Evolutionary conservation across 92 coral and sea anemone species (phyloP).

Genomic region (Palythoa heliodiscus): DNA sequence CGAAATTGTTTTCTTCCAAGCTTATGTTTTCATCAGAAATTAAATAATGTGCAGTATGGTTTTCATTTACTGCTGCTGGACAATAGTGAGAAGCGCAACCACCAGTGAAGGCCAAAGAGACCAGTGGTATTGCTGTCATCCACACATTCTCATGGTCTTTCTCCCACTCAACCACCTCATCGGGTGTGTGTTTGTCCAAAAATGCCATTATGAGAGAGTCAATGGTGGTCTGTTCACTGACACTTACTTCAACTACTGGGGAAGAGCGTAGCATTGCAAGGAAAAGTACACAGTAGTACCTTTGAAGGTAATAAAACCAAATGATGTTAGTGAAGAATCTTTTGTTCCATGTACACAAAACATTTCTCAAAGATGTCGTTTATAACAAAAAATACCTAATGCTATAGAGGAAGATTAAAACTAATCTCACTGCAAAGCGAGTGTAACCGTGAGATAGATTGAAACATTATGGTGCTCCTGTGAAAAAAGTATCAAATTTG

Average conservation of each 20-base stretch:
- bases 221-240: not conserved
- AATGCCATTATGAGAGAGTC: not conserved
- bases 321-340: not conserved
- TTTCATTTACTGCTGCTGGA: not conserved
- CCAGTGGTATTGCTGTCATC: constrained; percentile 14
- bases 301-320: not conserved
- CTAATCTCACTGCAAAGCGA: no score
- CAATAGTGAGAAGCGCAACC: not conserved
- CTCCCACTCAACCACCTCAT: constrained; percentile 10
- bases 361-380: not conserved
- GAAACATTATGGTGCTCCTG: no score
- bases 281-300: constrained; percentile 19
- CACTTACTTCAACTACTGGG: constrained; percentile 8
- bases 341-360: not conserved
- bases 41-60: not conserved
- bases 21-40: not conserved
- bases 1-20: not conserved
- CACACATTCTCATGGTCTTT: not conserved
- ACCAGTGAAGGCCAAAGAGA: constrained; percentile 5
- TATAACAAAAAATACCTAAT: not conserved
- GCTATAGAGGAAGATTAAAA: no score
- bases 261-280: constrained; percentile 17
- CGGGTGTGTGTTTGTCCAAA: constrained; percentile 24
- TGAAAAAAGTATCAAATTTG: no score
- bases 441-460: no score